Evolutionary conservation across 2,888 invertebrate genomes (phyloP).

Genomic region (Cerceris rybyensis): DNA sequence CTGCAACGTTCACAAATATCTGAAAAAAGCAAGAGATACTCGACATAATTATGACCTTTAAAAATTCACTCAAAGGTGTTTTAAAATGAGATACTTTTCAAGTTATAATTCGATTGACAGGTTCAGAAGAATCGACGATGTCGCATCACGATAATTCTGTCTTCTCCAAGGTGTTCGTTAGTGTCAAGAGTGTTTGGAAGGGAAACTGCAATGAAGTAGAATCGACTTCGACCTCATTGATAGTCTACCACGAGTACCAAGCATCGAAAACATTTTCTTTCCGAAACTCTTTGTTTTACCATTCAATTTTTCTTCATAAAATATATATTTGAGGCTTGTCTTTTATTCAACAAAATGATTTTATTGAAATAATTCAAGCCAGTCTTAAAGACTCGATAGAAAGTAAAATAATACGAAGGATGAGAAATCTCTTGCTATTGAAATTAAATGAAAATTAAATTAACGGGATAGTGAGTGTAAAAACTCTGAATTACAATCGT

Average conservation of each 20-base stretch:
- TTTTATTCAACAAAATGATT: no score
- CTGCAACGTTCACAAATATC: no score
- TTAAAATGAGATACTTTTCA: not conserved
- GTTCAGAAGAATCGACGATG: not conserved
- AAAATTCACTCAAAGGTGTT: not conserved
- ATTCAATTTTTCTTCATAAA: not conserved
- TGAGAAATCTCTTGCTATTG: no score
- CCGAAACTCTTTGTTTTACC: not conserved
- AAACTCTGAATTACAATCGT: no score
- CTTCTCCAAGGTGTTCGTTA: not conserved
- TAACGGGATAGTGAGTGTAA: no score
- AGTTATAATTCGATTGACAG: not conserved
- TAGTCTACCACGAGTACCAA: not conserved
- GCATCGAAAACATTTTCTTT: not conserved
- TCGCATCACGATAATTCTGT: constrained; percentile 1
- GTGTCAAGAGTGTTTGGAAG: not conserved
- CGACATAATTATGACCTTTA: no score
- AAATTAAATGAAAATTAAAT: no score
- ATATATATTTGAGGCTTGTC: no score
- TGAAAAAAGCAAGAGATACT: no score
- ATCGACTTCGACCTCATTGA: constrained; percentile 19
- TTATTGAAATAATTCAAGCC: no score
- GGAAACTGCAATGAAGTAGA: constrained; percentile 6
- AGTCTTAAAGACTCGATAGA: no score
- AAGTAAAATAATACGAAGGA: no score